Percentiles rank a stretch among this genome's conserved stretches.
Evolutionary conservation across 1,140 invertebrate species (phyloP).

Genomic region (Diorhabda sublineata): DNA sequence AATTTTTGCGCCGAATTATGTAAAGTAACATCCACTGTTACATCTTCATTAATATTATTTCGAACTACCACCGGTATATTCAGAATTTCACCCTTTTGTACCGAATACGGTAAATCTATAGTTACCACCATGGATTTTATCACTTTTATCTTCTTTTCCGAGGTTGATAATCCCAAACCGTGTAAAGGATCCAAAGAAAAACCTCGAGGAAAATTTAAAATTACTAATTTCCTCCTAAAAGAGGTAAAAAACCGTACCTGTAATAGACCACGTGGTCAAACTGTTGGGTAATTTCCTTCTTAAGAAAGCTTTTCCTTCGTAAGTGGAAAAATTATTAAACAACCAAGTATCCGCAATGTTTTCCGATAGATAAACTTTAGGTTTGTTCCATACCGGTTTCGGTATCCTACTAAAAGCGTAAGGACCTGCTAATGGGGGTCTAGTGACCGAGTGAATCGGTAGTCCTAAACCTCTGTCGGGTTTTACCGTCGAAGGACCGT

Average conservation of each 20-base stretch:
- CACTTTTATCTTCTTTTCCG: conserved; percentile 71
- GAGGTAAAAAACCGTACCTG: conserved; percentile 34
- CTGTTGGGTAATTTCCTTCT: conserved; percentile 73
- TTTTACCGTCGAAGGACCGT: conserved; percentile 54
- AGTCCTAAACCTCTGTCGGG: conserved; percentile 55
- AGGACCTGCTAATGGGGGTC: conserved; percentile 78
- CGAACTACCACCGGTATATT: conserved; percentile 87
- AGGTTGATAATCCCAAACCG: conserved; percentile 77
- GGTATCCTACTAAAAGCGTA: conserved; percentile 87
- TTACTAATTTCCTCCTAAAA: not conserved
- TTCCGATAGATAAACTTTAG: conserved; percentile 72
- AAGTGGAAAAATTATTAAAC: conserved; percentile 70
- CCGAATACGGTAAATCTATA: conserved; percentile 77
- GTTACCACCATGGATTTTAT: conserved; percentile 86
- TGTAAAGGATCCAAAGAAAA: conserved; percentile 83
- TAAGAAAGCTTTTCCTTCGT: conserved; percentile 56
- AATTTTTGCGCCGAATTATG: conserved; percentile 78
- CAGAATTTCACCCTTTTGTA: conserved; percentile 87
- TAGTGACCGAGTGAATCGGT: conserved; percentile 57
- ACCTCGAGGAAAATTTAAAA: conserved; percentile 51
- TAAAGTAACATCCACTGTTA: conserved; percentile 76
- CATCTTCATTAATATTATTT: conserved; percentile 81
- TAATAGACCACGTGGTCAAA: conserved; percentile 89
- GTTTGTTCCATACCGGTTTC: conserved; percentile 70
- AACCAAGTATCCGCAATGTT: conserved; percentile 76